A percentile compares a stretch with the other conserved stretches of the same genome.
Evolutionary conservation across 2,888 invertebrate genomes (phyloP).

Genomic region (Caenorhabditis virilis): DNA sequence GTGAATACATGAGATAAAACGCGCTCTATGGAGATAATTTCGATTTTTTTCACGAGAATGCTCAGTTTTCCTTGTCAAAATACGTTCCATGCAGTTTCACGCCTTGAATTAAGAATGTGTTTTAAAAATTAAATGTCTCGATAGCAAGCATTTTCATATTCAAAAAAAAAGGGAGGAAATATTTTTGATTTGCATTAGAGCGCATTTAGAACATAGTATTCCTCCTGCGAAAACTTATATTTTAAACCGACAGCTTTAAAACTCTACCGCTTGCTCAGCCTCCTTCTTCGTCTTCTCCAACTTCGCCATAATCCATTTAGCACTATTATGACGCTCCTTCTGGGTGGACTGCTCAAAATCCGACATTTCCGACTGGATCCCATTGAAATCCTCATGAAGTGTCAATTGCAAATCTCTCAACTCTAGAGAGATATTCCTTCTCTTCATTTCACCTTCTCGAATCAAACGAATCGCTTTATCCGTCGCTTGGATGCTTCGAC

Average conservation of each 20-base stretch:
- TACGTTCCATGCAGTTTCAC: too few relatives aligned
- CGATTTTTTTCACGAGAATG: too few relatives aligned
- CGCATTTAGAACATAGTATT: too few relatives aligned
- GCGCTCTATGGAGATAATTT: too few relatives aligned
- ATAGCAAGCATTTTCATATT: too few relatives aligned
- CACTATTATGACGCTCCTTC: slow-evolving; percentile 1
- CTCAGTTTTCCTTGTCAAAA: too few relatives aligned
- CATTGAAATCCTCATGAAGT: slow-evolving; percentile 18
- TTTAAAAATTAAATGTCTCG: too few relatives aligned
- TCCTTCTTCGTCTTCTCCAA: slow-evolving; percentile 5
- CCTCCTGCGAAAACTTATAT: too few relatives aligned
- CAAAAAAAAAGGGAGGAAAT: too few relatives aligned
- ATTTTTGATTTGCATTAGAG: too few relatives aligned
- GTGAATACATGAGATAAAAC: too few relatives aligned
- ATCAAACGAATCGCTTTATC: slow-evolving; percentile 14
- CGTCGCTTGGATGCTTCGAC: slow-evolving; percentile 5
- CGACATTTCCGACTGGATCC: slow-evolving; percentile 7
- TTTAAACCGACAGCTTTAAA: not conserved
- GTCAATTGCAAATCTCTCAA: slow-evolving; percentile 21
- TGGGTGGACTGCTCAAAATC: slow-evolving; percentile 15
- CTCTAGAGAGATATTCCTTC: slow-evolving; percentile 13
- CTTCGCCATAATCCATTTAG: slow-evolving; percentile 17
- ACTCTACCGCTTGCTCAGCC: slow-evolving; percentile 15
- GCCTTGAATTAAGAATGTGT: too few relatives aligned
- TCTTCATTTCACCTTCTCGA: slow-evolving; percentile 11